These are phyloP conservation scores for Autographa pulchrina DNA, from an alignment of 2,888 invertebrate genomes.

Conservation along the genomic window DNA sequence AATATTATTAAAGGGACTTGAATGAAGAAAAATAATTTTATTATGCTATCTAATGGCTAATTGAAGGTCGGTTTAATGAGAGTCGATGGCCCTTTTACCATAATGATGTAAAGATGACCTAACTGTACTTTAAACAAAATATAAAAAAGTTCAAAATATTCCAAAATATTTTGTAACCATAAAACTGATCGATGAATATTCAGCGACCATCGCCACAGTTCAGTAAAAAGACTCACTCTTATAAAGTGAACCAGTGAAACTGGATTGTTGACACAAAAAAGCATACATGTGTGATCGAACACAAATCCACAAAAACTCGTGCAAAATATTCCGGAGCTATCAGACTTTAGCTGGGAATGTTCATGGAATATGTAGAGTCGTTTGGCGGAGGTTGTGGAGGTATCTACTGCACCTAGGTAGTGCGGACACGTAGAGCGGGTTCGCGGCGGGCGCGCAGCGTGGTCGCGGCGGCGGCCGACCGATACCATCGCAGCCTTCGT, in stretches of 20 bases:
- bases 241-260: not conserved
- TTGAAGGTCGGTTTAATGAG: slow-evolving; percentile 45
- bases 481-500: slow-evolving; percentile 86
- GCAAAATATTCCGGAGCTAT: slow-evolving; percentile 25
- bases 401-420: too few species aligned
- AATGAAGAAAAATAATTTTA: slow-evolving; percentile 59
- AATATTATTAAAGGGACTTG: slow-evolving; percentile 64
- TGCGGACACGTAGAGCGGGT: slow-evolving; percentile 34
- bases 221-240: slow-evolving; percentile 7
- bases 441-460: slow-evolving; percentile 54
- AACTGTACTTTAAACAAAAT: not conserved
- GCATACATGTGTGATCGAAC: slow-evolving; percentile 18
- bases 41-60: slow-evolving; percentile 73
- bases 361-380: slow-evolving; percentile 35
- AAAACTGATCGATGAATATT: slow-evolving; percentile 7
- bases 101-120: not conserved
- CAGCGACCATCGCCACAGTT: not conserved
- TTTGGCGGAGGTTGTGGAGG: slow-evolving; percentile 7
- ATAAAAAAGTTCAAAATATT: not conserved
- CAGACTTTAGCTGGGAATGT: slow-evolving; percentile 26
- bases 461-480: slow-evolving; percentile 62
- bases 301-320: slow-evolving; percentile 23
- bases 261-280: slow-evolving; percentile 23
- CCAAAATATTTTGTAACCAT: not conserved
- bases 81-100: slow-evolving; percentile 19